Conservation (phyloP, 1,140 invertebrate genomes). For the Helicoverpa armigera region DNA sequence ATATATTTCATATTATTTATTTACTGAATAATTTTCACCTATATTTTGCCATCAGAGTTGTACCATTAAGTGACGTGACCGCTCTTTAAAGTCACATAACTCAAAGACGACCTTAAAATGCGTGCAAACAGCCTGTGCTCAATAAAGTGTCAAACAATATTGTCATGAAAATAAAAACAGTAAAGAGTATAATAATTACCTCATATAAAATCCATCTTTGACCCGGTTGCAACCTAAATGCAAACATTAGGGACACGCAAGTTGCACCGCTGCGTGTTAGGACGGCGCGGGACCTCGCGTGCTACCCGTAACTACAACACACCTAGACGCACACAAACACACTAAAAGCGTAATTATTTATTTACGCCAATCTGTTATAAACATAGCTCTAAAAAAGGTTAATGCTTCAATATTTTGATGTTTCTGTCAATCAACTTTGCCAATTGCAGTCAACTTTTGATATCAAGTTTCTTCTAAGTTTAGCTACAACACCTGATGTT, state of each 20-base stretch:
- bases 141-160: slow-evolving; percentile 28
- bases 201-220: slow-evolving; percentile 77
- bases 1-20: no score
- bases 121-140: not conserved
- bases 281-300: slow-evolving; percentile 60
- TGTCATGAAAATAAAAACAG: slow-evolving; percentile 12
- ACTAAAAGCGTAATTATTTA: slow-evolving; percentile 23
- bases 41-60: no score
- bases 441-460: not conserved
- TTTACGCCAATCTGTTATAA: no score
- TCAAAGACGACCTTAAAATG: no score
- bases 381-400: no score
- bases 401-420: no score
- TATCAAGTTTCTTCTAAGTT: no score
- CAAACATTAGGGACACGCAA: slow-evolving; percentile 78
- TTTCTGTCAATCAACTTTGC: no score
- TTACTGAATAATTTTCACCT: no score
- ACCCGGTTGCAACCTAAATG: slow-evolving; percentile 76
- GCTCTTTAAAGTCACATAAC: no score
- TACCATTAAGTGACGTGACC: no score
- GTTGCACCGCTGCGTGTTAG: slow-evolving; percentile 62
- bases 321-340: slow-evolving; percentile 33
- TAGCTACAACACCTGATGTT: no score
- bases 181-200: slow-evolving; percentile 58
- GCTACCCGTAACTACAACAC: slow-evolving; percentile 58